Base-by-base conservation (phyloP, 92 coral and sea anemone genomes). In the Zoanthus solanderi region DNA sequence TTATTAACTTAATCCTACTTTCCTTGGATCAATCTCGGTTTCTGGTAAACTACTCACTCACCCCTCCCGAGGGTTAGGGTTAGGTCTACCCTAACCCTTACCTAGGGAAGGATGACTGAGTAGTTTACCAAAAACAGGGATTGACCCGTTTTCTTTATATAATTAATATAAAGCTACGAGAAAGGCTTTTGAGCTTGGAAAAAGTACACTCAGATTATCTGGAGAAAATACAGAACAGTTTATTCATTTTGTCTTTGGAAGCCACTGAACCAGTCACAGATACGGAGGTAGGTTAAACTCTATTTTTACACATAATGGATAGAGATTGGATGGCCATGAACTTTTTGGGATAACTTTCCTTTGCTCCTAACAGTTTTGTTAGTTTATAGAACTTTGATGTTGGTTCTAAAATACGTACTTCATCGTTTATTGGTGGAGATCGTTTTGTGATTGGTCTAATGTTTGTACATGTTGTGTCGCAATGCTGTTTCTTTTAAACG, bases 211-310 rank as follows among this genome's bases (percentile, higher is more conserved):
- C 67, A 17, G 90, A 84, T 47, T 87, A 93, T 84, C 88, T 97
- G n/a, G 90, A 92, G 23, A 76, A 84, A 77, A 94, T 97, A 53
- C 97, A 97, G 92, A 91, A 57, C 71, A 94, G 98, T 76, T 86
- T 97, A 73, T 89, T 96, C 77, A 88, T 88, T 50, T 67, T 96
- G 75, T 93, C 92, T 14, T 90, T 96, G 31, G 98, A 96, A 73
- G 96, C 89, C 30, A n/a, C 83, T 57, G 82, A 83, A 31, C 95
- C 94, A 12, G 46, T 78, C 23, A 82, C 85, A 71, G 84, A 93
- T 7, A 77, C 83, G 18, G 98, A 96, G 95, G 98, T 95, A 61
- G 72, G 91, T 67, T 29, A 52, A 31, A 50, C 56, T 0, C 56
- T 50, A 37, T 50, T 50, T 50, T 7, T 50, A 7, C 56, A 7